Conservation (phyloP, 2,113 vertebrate genomes). For the Erythrocercus mccallii region DNA sequence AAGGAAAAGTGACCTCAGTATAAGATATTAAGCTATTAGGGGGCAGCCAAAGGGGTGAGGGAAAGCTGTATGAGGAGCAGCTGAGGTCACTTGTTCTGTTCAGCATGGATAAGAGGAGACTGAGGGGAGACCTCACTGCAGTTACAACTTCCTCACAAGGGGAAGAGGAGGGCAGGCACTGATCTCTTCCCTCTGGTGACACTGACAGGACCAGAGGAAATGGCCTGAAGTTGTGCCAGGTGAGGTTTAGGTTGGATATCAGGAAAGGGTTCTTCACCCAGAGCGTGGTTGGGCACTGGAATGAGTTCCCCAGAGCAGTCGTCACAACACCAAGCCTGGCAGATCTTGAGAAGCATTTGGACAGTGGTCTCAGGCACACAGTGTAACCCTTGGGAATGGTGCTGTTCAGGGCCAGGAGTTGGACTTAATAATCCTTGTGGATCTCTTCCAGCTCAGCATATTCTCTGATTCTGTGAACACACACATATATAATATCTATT, state of each 20-base stretch:
- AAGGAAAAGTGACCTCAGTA: not conserved
- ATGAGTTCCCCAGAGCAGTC: not conserved
- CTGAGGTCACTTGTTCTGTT: not conserved
- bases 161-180: not conserved
- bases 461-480: not conserved
- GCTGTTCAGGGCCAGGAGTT: not conserved
- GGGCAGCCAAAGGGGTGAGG: not conserved
- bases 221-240: not conserved
- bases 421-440: not conserved
- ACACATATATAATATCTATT: not conserved
- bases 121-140: not conserved
- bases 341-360: not conserved
- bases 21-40: not conserved
- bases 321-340: too few species aligned
- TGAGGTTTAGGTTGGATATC: not conserved
- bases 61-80: too few species aligned
- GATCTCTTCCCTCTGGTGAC: not conserved
- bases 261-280: not conserved
- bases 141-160: not conserved
- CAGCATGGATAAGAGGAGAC: not conserved
- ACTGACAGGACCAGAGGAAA: fast-evolving
- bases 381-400: not conserved
- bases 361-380: not conserved
- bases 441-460: not conserved
- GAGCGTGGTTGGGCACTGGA: not conserved